phyloP scores from a whole-genome alignment of 2,888 invertebrate genomes.

The Heliconius erato region DNA sequence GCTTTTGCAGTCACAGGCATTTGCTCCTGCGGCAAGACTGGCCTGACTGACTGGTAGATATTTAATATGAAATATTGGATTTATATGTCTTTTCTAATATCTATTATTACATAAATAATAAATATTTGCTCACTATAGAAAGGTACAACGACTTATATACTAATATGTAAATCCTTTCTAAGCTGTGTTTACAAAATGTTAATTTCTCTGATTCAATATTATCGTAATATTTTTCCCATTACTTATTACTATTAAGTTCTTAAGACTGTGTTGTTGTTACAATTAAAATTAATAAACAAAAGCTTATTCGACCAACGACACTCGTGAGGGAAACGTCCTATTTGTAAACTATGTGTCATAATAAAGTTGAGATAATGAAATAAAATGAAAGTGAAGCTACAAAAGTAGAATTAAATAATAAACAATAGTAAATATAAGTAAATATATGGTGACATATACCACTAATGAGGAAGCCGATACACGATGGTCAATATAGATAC shows the following conservation, averaged over 20 bases:
- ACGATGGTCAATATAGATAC: background rate
- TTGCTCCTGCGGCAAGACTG: too few relatives aligned
- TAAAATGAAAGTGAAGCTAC: too few relatives aligned
- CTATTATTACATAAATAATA: too few relatives aligned
- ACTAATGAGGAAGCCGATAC: background rate
- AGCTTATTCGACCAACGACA: constrained; percentile 5
- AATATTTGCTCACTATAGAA: too few relatives aligned
- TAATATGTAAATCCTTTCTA: background rate
- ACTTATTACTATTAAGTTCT: background rate
- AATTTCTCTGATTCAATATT: background rate
- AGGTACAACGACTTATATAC: too few relatives aligned
- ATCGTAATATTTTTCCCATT: background rate
- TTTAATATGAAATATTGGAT: too few relatives aligned
- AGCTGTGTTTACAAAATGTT: background rate
- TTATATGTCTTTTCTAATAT: too few relatives aligned
- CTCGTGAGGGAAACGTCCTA: background rate
- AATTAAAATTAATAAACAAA: constrained; percentile 9
- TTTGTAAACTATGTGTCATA: constrained; percentile 4
- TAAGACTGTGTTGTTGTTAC: background rate
- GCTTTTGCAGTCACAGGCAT: too few relatives aligned
- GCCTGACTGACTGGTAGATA: too few relatives aligned
- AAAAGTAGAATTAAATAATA: too few relatives aligned
- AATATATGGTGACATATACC: too few relatives aligned
- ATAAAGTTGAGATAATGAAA: background rate
- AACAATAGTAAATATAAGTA: too few relatives aligned